These are phyloP conservation scores for Eubucco bourcierii DNA, from an alignment of 2,113 vertebrate species.

Conservation along the genomic window DNA sequence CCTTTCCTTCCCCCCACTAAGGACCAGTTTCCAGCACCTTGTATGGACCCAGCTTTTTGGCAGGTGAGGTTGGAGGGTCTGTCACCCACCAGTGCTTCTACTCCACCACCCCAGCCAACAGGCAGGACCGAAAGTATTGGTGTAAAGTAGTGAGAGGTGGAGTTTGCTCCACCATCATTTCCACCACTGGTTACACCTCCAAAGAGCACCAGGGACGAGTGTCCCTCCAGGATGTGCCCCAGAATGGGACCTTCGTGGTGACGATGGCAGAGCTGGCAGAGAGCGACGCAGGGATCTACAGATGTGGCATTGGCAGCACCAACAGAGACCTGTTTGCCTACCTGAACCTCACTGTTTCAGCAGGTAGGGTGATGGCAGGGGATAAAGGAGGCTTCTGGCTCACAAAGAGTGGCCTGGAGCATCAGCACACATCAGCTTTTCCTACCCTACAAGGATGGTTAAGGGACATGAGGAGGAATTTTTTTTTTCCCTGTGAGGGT, in stretches of 20 bases:
- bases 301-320: conserved; percentile 71
- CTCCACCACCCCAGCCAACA: conserved; percentile 46
- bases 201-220: background rate
- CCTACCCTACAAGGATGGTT: too few relatives aligned
- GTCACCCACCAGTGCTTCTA: conserved; percentile 74
- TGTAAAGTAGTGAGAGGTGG: background rate
- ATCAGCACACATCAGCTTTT: accelerated
- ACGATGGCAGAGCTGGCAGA: conserved; percentile 32
- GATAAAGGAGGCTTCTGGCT: background rate
- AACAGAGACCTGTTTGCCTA: conserved; percentile 7
- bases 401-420: accelerated
- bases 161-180: conserved; percentile 66
- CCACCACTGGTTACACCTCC: conserved; percentile 25
- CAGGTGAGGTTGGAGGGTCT: conserved; percentile 30
- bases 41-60: conserved; percentile 41
- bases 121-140: conserved; percentile 72
- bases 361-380: conserved; percentile 26
- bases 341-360: conserved; percentile 49
- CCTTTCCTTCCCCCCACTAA: background rate
- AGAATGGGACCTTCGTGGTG: conserved; percentile 36
- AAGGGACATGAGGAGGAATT: too few relatives aligned
- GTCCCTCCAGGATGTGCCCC: conserved; percentile 32
- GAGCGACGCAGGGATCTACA: conserved; percentile 54
- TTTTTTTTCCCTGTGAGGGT: too few relatives aligned
- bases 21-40: conserved; percentile 11